Conservation (phyloP, 2,888 invertebrate species). For the Sesia bembeciformis region DNA sequence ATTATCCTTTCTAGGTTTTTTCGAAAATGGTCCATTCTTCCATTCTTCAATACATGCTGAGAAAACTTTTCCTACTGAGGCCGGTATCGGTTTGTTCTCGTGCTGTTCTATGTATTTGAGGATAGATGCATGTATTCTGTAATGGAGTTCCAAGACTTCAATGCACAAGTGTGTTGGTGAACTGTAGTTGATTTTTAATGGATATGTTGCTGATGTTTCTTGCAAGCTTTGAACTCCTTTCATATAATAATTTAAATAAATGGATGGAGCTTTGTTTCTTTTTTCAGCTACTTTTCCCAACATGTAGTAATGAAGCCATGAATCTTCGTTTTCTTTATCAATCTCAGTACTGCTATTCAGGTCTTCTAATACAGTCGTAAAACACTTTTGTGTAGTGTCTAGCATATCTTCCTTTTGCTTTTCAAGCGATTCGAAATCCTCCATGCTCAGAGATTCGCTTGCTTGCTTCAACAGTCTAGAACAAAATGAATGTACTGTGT, state of each 20-base stretch:
- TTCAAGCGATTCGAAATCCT: constrained; percentile 82
- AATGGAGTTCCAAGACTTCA: constrained; percentile 90
- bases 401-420: constrained; percentile 86
- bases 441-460: constrained; percentile 82
- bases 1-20: constrained; percentile 37
- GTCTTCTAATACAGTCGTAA: constrained; percentile 79
- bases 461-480: constrained; percentile 89
- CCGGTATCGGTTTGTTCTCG: constrained; percentile 79
- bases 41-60: constrained; percentile 71
- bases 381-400: constrained; percentile 85
- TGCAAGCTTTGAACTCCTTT: constrained; percentile 85
- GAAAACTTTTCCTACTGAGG: constrained; percentile 75
- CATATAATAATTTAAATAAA: constrained; percentile 86
- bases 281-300: constrained; percentile 97
- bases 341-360: constrained; percentile 67
- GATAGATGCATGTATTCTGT: constrained; percentile 91
- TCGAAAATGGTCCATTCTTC: constrained; percentile 55
- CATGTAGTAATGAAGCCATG: constrained; percentile 96
- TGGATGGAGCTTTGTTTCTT: constrained; percentile 80
- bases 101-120: constrained; percentile 88
- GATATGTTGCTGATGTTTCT: constrained; percentile 88
- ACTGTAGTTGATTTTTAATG: constrained; percentile 88
- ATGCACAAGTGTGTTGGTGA: constrained; percentile 88
- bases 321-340: constrained; percentile 82
- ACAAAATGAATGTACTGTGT: constrained; percentile 92